phyloP scores from a whole-genome alignment of 2,797 vertebrate genomes.

The Nyctibius grandis region DNA sequence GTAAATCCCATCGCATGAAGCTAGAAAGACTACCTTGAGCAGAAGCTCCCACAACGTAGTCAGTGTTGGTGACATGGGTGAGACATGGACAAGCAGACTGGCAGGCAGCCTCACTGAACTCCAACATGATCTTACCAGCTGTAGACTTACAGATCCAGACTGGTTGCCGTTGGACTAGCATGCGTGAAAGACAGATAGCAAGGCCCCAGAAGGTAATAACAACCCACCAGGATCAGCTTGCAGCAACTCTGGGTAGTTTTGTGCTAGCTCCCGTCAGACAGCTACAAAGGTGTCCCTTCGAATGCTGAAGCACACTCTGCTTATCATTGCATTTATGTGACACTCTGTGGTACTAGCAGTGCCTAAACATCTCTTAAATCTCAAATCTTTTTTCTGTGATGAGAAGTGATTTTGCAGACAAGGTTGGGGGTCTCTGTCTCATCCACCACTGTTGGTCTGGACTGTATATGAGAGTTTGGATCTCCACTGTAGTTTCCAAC shows the following conservation, averaged over 20 bases:
- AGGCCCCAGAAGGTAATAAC: background rate
- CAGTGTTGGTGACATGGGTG: background rate
- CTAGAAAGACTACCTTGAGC: background rate
- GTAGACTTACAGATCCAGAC: background rate
- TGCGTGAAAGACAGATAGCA: background rate
- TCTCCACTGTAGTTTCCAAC: background rate
- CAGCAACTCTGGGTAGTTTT: background rate
- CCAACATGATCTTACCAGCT: background rate
- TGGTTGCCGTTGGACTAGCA: background rate
- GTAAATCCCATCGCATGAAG: background rate
- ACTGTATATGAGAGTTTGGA: background rate
- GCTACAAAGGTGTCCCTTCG: background rate
- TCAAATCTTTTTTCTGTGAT: background rate
- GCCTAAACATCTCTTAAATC: background rate
- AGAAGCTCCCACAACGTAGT: background rate
- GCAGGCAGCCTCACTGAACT: background rate
- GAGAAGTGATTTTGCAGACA: background rate
- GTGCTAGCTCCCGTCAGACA: background rate
- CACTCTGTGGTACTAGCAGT: background rate
- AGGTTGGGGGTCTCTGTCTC: background rate
- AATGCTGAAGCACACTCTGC: background rate
- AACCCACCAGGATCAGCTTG: background rate
- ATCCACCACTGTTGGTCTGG: background rate
- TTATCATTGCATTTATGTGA: too few relatives aligned
- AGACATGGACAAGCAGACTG: background rate